phyloP scores from a whole-genome alignment of 2,797 vertebrate species.

The Propithecus deckenii region DNA sequence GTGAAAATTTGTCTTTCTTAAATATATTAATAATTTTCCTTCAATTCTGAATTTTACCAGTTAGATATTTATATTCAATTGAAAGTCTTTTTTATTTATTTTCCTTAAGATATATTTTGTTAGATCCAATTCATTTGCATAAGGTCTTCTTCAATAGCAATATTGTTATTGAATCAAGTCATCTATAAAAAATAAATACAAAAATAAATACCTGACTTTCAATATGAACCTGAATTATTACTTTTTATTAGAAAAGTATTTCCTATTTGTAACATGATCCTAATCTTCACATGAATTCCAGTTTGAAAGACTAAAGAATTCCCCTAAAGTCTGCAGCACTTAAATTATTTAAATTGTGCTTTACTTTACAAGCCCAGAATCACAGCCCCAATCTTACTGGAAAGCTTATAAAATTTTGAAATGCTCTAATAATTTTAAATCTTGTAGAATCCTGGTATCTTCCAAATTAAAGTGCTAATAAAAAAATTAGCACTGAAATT shows the following conservation, averaged over 20 bases:
- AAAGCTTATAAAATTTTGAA: slow-evolving; percentile 88
- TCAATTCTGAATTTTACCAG: not conserved
- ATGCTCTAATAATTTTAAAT: slow-evolving; percentile 87
- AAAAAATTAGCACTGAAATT: slow-evolving; percentile 84
- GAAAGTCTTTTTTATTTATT: not conserved
- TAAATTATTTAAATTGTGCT: slow-evolving; percentile 87
- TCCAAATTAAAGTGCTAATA: slow-evolving; percentile 86
- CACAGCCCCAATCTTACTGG: slow-evolving; percentile 81
- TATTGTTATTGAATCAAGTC: not conserved
- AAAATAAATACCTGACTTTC: not conserved
- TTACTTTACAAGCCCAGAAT: slow-evolving; percentile 82
- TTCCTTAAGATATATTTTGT: not conserved
- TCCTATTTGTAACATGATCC: slow-evolving; percentile 72
- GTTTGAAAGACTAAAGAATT: slow-evolving; percentile 81
- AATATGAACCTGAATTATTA: not conserved
- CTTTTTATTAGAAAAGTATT: slow-evolving; percentile 65
- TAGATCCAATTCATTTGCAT: not conserved
- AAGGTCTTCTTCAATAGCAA: not conserved
- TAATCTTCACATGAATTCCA: slow-evolving; percentile 74
- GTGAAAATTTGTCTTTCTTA: not conserved
- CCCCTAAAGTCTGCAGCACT: slow-evolving; percentile 78
- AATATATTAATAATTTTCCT: not conserved
- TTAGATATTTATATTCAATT: not conserved
- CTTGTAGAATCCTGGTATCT: slow-evolving; percentile 82
- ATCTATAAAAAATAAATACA: not conserved